phyloP scores from a whole-genome alignment of 2,888 invertebrate species.

The Choristoneura rosaceana region DNA sequence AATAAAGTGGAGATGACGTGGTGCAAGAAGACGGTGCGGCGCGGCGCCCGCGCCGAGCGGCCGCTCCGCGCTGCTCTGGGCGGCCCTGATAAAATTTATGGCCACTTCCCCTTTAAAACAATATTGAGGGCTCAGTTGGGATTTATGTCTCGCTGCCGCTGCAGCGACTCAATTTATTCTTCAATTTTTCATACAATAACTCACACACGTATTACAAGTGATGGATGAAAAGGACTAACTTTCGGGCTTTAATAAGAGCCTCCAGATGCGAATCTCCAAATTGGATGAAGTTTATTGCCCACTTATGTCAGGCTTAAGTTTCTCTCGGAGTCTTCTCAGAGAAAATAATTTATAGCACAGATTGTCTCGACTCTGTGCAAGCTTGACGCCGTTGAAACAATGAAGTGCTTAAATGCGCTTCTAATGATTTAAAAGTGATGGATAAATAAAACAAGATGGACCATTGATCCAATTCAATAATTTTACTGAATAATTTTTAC shows the following conservation, averaged over 20 bases:
- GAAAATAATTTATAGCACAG: slow-evolving; percentile 84
- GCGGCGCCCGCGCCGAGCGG: slow-evolving; percentile 53
- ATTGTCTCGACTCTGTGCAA: slow-evolving; percentile 78
- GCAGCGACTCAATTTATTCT: slow-evolving; percentile 86
- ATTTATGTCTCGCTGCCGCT: slow-evolving; percentile 85
- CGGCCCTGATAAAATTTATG: slow-evolving; percentile 86
- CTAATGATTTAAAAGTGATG: background rate
- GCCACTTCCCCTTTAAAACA: slow-evolving; percentile 86
- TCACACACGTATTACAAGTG: slow-evolving; percentile 86
- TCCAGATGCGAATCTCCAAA: slow-evolving; percentile 86
- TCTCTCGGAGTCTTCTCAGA: slow-evolving; percentile 81
- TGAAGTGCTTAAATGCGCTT: slow-evolving; percentile 50
- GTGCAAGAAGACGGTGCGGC: slow-evolving; percentile 49
- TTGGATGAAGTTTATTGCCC: slow-evolving; percentile 86
- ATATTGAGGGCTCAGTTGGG: slow-evolving; percentile 86
- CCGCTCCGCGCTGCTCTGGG: slow-evolving; percentile 62
- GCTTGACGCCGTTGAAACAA: slow-evolving; percentile 72
- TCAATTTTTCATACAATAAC: slow-evolving; percentile 86
- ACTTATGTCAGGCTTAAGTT: slow-evolving; percentile 86
- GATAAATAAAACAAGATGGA: too few relatives aligned
- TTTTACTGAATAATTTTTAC: background rate
- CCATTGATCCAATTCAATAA: too few relatives aligned
- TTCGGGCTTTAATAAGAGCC: slow-evolving; percentile 86
- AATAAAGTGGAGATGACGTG: slow-evolving; percentile 55
- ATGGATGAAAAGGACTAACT: slow-evolving; percentile 86